Evolutionary conservation across 2,113 vertebrate genomes (phyloP), one percentile per base, ranked within the genome.

Genomic region (Gasterosteus nipponicus): DNA sequence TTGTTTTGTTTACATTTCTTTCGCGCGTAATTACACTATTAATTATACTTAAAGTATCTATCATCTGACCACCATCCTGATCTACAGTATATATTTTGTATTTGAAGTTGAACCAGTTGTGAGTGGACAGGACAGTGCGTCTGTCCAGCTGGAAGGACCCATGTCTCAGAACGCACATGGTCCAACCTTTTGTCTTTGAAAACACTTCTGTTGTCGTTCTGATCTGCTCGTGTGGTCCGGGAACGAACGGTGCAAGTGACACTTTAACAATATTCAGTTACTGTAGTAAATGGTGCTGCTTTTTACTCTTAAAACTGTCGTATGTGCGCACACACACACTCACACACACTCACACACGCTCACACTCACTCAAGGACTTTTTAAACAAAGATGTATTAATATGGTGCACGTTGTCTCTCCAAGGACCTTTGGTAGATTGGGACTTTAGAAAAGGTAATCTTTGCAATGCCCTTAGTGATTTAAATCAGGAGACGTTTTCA

Each of bases 251-350:
- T 93, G 92, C 94, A 94, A 93, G 92, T 86, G 89, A 94, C 90
- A 93, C 91, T 94, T 94, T 94, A 93, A 92, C 89, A 94, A 90
- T 86, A 90, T 93, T 92, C 87, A 92, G 91, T 92, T 93, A 92
- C 89, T 90, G 92, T 91, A 90, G 93, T 93, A 91, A 93, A 94
- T 92, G 94, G 94, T 95, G 94, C 94, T 95, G 94, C 93, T 95
- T 94, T 95, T 88, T 95, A 95, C 93, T 94, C 93, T 93, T 93
- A 75, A 90, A 91, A 93, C 88, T 86, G 84, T 91, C 91, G 87
- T 91, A 82, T 86, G 89, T 90, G 83, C 91, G 89, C 91, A 58
- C 89, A 88, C 87, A 82, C 86, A 89, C 83, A 86, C 89, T 90
- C 81, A 86, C 89, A 91, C 81, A 86, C 89, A 91, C 81, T 86